Conservation (phyloP, 2,888 invertebrate genomes). For the Nomada fabriciana region DNA sequence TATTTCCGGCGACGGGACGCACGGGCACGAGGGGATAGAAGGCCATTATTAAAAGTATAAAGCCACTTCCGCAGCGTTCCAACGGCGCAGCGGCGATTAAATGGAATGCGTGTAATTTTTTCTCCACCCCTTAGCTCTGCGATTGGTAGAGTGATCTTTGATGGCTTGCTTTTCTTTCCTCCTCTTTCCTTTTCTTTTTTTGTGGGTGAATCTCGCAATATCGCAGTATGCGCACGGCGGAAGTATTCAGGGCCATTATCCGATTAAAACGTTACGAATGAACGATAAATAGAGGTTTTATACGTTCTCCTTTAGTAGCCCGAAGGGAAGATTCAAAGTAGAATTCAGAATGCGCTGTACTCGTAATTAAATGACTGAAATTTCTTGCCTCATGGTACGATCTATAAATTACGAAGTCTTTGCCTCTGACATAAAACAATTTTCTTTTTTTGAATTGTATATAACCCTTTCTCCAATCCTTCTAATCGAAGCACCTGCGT, state of each 20-base stretch:
- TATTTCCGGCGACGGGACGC: slow-evolving; percentile 62
- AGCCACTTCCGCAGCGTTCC: slow-evolving; percentile 65
- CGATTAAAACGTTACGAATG: neutral
- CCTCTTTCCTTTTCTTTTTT: neutral
- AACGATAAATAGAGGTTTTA: no score
- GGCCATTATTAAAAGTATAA: slow-evolving; percentile 71
- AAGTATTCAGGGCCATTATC: neutral
- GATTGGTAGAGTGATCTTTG: no score
- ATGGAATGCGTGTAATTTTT: slow-evolving; percentile 51
- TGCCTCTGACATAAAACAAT: no score
- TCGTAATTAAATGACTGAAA: no score
- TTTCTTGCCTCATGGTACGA: no score
- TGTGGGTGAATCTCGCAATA: no score
- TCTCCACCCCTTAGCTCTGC: neutral
- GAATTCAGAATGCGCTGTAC: no score
- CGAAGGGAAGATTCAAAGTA: no score
- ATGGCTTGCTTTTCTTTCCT: neutral
- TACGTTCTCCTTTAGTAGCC: no score
- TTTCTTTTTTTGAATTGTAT: neutral
- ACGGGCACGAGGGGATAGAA: neutral
- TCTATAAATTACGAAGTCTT: no score
- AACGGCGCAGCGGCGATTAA: slow-evolving; percentile 49
- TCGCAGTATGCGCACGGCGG: no score
- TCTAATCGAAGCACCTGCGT: slow-evolving; percentile 17
- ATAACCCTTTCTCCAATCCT: neutral